phyloP scores from a whole-genome alignment of 2,113 vertebrate species.

The Formicarius rufipectus region DNA sequence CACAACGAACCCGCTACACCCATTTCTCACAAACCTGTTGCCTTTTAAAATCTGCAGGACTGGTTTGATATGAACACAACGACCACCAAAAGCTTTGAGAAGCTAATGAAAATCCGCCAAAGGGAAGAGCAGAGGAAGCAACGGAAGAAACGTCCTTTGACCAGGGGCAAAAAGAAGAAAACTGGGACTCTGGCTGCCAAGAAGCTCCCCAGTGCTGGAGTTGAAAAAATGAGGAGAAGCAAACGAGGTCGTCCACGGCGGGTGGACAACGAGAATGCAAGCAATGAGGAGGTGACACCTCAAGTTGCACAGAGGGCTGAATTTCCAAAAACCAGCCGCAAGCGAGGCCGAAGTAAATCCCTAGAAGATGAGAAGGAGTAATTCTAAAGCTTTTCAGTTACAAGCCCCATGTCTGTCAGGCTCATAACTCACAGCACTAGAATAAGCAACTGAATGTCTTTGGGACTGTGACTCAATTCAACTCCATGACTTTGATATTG shows the following conservation, averaged over 20 bases:
- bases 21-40: too few relatives aligned
- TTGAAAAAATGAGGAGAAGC: constrained; percentile 24
- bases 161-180: constrained; percentile 46
- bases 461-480: neutral
- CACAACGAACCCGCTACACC: too few relatives aligned
- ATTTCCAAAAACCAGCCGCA: neutral
- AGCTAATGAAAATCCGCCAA: constrained; percentile 84
- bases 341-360: constrained; percentile 27
- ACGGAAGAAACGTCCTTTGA: constrained; percentile 56
- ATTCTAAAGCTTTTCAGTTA: neutral
- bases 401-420: neutral
- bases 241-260: constrained; percentile 7
- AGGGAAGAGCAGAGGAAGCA: constrained; percentile 74
- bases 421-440: neutral
- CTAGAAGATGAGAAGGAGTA: neutral
- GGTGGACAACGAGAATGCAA: neutral
- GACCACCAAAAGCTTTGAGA: constrained; percentile 86
- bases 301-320: neutral
- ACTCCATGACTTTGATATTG: neutral
- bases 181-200: constrained; percentile 26
- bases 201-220: constrained; percentile 15
- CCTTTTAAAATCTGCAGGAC: constrained; percentile 76
- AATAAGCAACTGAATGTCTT: neutral
- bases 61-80: constrained; percentile 90
- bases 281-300: constrained; percentile 17